phyloP scores from a whole-genome alignment of 1,140 invertebrate genomes.

The Harlomillsia oculata region DNA sequence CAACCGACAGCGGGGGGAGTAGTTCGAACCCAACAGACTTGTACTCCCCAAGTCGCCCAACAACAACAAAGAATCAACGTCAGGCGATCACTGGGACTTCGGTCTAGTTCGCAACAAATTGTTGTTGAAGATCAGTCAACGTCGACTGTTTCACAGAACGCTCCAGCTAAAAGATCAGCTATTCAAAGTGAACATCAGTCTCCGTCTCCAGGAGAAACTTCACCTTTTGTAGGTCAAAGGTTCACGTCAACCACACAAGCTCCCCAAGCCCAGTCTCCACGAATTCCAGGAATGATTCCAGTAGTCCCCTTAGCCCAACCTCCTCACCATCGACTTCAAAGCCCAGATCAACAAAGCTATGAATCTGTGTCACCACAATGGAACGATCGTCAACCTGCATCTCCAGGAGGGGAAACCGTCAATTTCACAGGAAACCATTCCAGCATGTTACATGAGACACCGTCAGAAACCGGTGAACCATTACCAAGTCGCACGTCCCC shows the following conservation, averaged over 20 bases:
- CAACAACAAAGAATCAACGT: conserved; percentile 18
- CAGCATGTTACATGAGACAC: conserved; percentile 52
- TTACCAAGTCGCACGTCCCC: conserved; percentile 37
- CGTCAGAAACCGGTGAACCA: conserved; percentile 41
- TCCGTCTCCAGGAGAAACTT: background rate
- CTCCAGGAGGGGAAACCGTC: background rate
- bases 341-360: background rate
- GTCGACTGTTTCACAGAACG: background rate
- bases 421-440: conserved; percentile 6
- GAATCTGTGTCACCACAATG: conserved; percentile 4
- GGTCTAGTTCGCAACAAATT: no score
- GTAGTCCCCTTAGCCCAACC: background rate
- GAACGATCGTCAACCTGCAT: conserved; percentile 5
- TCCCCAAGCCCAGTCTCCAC: background rate
- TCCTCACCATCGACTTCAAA: conserved; percentile 4
- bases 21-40: conserved; percentile 29
- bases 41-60: conserved; percentile 21
- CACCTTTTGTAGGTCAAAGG: conserved; percentile 14
- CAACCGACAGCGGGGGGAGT: conserved; percentile 18
- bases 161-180: conserved; percentile 14
- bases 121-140: conserved; percentile 23
- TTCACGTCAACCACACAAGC: conserved; percentile 6
- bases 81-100: no score
- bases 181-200: conserved; percentile 10
- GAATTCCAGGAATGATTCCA: no score